phyloP scores from a whole-genome alignment of 2,113 vertebrate genomes.

The Mesocricetus auratus region DNA sequence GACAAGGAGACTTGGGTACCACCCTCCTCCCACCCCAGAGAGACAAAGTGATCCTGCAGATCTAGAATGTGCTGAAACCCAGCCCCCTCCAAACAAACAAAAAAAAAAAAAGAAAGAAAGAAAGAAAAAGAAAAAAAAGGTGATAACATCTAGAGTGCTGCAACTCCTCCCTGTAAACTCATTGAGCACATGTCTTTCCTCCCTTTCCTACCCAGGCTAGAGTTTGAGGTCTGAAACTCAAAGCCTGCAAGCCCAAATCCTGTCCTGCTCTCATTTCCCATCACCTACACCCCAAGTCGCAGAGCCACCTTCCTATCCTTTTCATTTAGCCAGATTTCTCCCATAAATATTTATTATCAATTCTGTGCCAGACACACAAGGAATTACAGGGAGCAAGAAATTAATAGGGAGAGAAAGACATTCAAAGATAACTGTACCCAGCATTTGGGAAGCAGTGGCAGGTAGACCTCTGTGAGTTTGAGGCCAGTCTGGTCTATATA shows the following conservation, averaged over 20 bases:
- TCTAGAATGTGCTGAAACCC: constrained; percentile 57
- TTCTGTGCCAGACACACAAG: constrained; percentile 39
- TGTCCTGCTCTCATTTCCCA: background rate
- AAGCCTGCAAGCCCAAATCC: background rate
- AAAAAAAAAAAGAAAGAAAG: background rate
- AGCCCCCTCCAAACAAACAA: background rate
- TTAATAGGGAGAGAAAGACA: constrained; percentile 9
- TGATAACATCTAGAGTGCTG: background rate
- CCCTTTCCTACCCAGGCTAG: background rate
- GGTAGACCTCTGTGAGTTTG: background rate
- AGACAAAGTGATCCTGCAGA: constrained; percentile 60
- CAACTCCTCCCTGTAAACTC: constrained; percentile 33
- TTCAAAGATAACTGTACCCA: background rate
- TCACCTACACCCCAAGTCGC: background rate
- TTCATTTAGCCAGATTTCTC: background rate
- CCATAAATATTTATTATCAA: constrained; percentile 24
- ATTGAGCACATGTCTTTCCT: background rate
- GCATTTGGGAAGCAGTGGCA: background rate
- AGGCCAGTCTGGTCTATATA: background rate
- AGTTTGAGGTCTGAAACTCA: constrained; percentile 47
- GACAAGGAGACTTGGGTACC: constrained; percentile 60
- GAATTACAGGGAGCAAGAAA: background rate
- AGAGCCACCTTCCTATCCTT: constrained; percentile 17
- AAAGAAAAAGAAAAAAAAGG: too few relatives aligned
- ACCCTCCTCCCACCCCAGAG: background rate